Base-by-base conservation (phyloP, 1,140 invertebrate genomes). In the Habropoda laboriosa region DNA sequence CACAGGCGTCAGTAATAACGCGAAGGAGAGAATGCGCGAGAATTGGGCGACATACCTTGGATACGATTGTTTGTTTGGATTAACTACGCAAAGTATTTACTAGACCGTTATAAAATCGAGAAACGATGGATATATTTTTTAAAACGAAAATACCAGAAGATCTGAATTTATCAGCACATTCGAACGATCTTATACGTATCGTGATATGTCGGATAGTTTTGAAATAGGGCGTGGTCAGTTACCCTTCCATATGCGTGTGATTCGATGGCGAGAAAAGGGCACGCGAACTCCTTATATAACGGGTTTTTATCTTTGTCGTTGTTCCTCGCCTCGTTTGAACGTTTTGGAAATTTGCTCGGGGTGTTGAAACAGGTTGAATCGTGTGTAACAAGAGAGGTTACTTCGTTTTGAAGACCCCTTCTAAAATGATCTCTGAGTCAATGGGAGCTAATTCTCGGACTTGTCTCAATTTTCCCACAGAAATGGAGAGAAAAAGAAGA, bases 241-340 rank as follows among this genome's bases (percentile, higher is more conserved):
- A 35, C 63, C 66, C 63, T 73, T 27, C 61, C 72, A 76, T 76
- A 80, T 66, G 73, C 72, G 79, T 76, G 79, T 80, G 79, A 76
- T 67, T 67, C 73, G 61, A 76, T 42, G 35, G 18, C 53, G 45
- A 66, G 72, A 49, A 75, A 64, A 72, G 53, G 63, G 32, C 53
- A 45, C 60, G 60, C 49, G 49, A 58, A 57, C 21, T 38, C 55
- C 55, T 60, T 55, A n/a, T 63, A 60, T 45, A 53, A 73, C 49
- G 68, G 30, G 7, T 73, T 72, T 63, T 24, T 18, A 38, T 51
- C 49, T 40, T 38, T 45, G 51, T 71, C 13, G 47, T 42, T 68
- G 64, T 64, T 40, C 35, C 32, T 61, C 40, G 63, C 49, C 38
- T 75, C 45, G 38, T 32, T 64, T 18, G 6, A 51, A 32, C 21